Conservation (phyloP, 2,797 vertebrate species). For the Crax fasciolata region DNA sequence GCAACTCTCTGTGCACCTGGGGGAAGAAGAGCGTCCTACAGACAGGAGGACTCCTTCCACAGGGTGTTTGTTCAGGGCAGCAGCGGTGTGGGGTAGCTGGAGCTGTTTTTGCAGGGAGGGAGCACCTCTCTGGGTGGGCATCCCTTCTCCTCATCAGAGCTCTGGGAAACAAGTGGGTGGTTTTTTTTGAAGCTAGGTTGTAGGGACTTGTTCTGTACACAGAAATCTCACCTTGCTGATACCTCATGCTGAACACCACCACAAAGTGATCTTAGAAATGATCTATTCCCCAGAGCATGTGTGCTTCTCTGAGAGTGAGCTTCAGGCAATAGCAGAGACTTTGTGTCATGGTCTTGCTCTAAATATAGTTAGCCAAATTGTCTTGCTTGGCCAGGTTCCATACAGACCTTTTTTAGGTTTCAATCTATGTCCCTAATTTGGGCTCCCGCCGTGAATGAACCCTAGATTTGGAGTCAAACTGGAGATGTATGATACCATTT, state of each 20-base stretch:
- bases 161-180: background rate
- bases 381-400: background rate
- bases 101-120: fast-evolving
- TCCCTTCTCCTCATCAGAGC: background rate
- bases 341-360: background rate
- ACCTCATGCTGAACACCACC: background rate
- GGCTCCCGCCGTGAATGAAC: constrained; percentile 52
- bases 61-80: background rate
- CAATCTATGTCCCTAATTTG: constrained; percentile 19
- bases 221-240: background rate
- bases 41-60: background rate
- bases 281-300: background rate
- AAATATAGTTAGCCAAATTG: constrained; percentile 16
- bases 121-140: fast-evolving
- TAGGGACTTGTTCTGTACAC: background rate
- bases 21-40: background rate
- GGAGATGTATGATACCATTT: constrained; percentile 9
- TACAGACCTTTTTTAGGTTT: background rate
- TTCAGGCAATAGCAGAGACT: background rate
- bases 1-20: background rate
- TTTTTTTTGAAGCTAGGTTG: background rate
- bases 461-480: constrained; percentile 40
- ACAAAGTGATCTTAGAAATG: background rate
- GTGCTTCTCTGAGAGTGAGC: background rate
- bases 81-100: background rate